These are phyloP conservation scores for Andrena fulva DNA, from an alignment of 2,888 invertebrate genomes.

Conservation along the genomic window DNA sequence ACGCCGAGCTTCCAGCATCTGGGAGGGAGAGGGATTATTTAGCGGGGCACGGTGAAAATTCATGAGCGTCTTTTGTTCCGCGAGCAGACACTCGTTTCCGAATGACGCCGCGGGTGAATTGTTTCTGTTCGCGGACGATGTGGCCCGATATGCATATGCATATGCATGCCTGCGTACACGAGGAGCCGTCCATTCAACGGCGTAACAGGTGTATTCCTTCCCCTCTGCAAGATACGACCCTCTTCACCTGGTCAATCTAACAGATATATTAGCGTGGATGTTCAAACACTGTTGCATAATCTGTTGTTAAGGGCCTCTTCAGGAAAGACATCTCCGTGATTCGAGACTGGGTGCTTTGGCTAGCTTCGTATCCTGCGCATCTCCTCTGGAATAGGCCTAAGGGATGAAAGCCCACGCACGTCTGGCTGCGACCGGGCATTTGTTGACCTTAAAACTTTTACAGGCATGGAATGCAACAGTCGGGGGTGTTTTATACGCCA, in stretches of 20 bases:
- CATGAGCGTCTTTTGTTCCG: background rate
- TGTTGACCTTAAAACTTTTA: constrained; percentile 30
- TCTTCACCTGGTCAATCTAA: constrained; percentile 28
- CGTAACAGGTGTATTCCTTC: constrained; percentile 58
- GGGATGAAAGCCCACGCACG: background rate
- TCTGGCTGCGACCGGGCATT: background rate
- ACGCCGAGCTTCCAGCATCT: background rate
- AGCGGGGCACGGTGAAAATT: background rate
- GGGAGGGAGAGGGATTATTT: background rate
- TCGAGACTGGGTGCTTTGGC: no score
- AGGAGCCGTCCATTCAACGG: constrained; percentile 38
- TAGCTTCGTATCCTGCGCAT: background rate
- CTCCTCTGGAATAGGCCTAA: background rate
- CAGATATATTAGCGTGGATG: constrained; percentile 18
- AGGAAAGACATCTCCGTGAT: no score
- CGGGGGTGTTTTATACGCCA: constrained; percentile 38
- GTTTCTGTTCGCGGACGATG: constrained; percentile 10
- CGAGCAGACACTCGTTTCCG: constrained; percentile 1
- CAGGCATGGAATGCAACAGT: constrained; percentile 33
- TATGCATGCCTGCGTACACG: constrained; percentile 35
- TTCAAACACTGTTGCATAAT: constrained; percentile 1
- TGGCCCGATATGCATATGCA: constrained; percentile 31
- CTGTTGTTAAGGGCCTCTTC: background rate
- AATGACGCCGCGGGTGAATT: constrained; percentile 15
- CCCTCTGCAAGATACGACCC: constrained; percentile 31